These are phyloP conservation scores for Tyrophagus putrescentiae DNA, from an alignment of 1,140 invertebrate genomes.

Conservation along the genomic window DNA sequence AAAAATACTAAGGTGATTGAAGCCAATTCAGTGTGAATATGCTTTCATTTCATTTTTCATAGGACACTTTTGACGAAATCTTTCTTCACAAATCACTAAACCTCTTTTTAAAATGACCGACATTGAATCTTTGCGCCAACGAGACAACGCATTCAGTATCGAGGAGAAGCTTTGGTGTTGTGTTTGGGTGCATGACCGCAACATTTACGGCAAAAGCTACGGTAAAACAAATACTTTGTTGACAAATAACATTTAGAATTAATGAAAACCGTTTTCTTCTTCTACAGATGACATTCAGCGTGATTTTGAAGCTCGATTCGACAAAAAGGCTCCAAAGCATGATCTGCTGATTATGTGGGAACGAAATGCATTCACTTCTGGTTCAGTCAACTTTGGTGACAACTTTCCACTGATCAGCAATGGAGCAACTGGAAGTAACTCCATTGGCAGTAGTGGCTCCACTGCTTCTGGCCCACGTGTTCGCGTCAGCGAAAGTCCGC, in stretches of 20 bases:
- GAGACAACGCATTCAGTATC: neutral
- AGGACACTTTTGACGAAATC: too few species aligned
- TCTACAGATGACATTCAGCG: slow-evolving; percentile 8
- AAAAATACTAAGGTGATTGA: too few species aligned
- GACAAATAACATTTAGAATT: too few species aligned
- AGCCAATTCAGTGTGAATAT: too few species aligned
- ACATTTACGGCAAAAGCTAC: neutral
- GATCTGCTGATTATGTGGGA: slow-evolving; percentile 17
- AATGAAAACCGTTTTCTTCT: neutral
- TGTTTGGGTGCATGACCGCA: slow-evolving; percentile 13
- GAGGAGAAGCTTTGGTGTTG: slow-evolving; percentile 6
- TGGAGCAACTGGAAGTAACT: slow-evolving; percentile 1
- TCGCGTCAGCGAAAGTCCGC: too few species aligned
- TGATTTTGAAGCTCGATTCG: slow-evolving; percentile 13
- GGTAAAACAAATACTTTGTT: too few species aligned
- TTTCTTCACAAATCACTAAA: too few species aligned
- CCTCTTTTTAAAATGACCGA: slow-evolving; percentile 6
- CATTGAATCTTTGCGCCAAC: neutral
- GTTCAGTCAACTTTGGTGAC: slow-evolving; percentile 12
- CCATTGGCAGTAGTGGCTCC: too few species aligned
- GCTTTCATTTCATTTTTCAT: too few species aligned
- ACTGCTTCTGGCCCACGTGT: too few species aligned
- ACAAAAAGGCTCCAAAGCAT: slow-evolving; percentile 17
- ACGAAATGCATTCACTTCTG: slow-evolving; percentile 7
- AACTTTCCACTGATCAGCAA: neutral